phyloP scores from a whole-genome alignment of 2,888 invertebrate species.

The Reticulitermes lucifugus region DNA sequence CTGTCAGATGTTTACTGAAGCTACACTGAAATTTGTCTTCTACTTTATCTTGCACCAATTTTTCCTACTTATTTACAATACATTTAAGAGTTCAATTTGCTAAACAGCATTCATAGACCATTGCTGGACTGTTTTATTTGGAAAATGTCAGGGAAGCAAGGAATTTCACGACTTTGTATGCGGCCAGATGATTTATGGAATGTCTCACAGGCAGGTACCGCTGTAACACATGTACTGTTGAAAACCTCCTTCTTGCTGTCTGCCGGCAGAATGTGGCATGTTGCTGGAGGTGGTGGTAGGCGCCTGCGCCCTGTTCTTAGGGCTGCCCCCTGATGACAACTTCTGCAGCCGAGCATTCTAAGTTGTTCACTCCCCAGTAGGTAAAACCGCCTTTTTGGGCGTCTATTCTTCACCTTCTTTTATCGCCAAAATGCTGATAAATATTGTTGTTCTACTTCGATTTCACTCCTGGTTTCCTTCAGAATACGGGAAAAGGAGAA shows the following conservation, averaged over 20 bases:
- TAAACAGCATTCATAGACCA: too few species aligned
- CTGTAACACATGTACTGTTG: neutral
- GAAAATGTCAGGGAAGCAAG: too few species aligned
- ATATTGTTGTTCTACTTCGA: neutral
- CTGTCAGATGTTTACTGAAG: too few species aligned
- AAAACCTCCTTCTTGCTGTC: constrained; percentile 2
- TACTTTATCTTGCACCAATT: too few species aligned
- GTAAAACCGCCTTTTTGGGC: neutral
- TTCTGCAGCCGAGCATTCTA: neutral
- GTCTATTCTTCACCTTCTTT: constrained; percentile 20
- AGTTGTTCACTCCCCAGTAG: neutral
- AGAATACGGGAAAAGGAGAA: neutral
- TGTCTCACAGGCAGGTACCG: neutral
- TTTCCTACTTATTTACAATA: too few species aligned
- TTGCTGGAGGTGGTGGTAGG: neutral
- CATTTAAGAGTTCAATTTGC: too few species aligned
- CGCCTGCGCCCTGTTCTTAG: constrained; percentile 5
- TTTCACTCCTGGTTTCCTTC: neutral
- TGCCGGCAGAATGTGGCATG: constrained; percentile 42
- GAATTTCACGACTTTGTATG: too few species aligned
- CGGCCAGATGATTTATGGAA: too few species aligned
- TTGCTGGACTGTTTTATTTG: too few species aligned
- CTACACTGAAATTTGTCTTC: too few species aligned
- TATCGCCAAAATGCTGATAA: neutral
- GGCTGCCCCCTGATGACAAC: neutral